Conservation (phyloP, 2,113 vertebrate species). For the Pagrus major region DNA sequence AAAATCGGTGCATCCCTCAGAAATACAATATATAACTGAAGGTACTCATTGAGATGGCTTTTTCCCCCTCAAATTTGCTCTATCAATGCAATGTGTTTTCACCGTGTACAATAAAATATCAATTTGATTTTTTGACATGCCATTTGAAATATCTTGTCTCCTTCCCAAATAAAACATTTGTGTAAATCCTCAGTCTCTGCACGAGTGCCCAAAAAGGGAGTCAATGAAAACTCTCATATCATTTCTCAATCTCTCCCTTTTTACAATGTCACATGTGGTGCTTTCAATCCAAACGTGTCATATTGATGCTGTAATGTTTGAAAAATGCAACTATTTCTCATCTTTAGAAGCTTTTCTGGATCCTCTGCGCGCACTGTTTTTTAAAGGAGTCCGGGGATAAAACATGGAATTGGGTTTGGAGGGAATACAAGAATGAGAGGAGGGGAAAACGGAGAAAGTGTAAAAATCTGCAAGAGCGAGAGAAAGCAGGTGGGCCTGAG, state of each 20-base stretch:
- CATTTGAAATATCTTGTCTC: conserved; percentile 3
- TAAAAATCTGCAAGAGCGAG: conserved; percentile 39
- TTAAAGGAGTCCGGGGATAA: conserved; percentile 50
- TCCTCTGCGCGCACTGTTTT: neutral
- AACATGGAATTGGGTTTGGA: conserved; percentile 48
- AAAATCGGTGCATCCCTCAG: too few relatives aligned
- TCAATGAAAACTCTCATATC: conserved; percentile 36
- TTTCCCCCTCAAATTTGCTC: neutral
- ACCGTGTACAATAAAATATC: conserved; percentile 16
- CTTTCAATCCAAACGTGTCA: conserved; percentile 42
- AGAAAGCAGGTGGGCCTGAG: conserved; percentile 54
- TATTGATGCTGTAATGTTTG: neutral
- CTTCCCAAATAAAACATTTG: conserved; percentile 49
- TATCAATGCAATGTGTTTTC: neutral
- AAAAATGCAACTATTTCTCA: conserved; percentile 41
- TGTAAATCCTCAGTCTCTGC: conserved; percentile 27
- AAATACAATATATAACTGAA: neutral
- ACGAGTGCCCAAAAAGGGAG: conserved; percentile 29
- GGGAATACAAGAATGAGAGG: conserved; percentile 48
- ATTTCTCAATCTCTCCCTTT: conserved; percentile 42
- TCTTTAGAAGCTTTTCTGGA: conserved; percentile 43
- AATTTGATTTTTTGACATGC: conserved; percentile 5
- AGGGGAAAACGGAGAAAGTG: conserved; percentile 48
- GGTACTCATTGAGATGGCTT: neutral
- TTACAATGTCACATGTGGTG: conserved; percentile 44